A percentile compares a stretch with the other conserved stretches of the same genome.
Conservation (phyloP, 2,797 vertebrate species). For the Crypturellus tataupa region DNA sequence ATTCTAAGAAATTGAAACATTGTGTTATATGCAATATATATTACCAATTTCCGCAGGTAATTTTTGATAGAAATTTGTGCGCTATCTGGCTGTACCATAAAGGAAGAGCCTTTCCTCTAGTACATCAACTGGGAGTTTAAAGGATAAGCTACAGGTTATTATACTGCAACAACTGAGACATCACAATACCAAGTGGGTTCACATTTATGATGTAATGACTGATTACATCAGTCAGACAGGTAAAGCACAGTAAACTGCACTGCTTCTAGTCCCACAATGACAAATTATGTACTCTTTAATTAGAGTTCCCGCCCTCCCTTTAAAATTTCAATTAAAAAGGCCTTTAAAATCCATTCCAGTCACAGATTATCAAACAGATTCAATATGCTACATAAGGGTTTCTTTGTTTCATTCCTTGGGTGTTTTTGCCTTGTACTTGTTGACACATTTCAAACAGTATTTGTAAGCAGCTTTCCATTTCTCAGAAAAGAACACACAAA, state of each 20-base stretch:
- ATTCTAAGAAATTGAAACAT: not conserved
- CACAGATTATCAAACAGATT: not conserved
- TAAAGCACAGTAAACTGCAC: not conserved
- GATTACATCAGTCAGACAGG: not conserved
- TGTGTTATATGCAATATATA: not conserved
- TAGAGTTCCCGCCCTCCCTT: not conserved
- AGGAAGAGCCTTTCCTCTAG: not conserved
- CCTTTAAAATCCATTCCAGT: not conserved
- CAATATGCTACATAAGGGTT: not conserved
- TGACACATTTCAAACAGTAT: no score
- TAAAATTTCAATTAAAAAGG: not conserved
- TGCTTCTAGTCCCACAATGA: not conserved
- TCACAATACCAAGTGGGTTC: not conserved
- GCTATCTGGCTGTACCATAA: accelerated
- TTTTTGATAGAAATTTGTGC: not conserved
- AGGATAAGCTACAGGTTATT: not conserved
- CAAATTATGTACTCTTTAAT: not conserved
- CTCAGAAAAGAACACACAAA: not conserved
- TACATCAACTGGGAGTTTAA: not conserved
- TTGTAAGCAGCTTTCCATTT: not conserved
- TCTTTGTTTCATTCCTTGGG: no score
- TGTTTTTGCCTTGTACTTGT: no score
- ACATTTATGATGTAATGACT: not conserved
- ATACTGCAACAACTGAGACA: not conserved
- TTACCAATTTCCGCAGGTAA: not conserved